Evolutionary conservation across 2,888 invertebrate genomes (phyloP), one percentile per base, ranked within the genome.

Genomic region (Steinernema carpocapsae): DNA sequence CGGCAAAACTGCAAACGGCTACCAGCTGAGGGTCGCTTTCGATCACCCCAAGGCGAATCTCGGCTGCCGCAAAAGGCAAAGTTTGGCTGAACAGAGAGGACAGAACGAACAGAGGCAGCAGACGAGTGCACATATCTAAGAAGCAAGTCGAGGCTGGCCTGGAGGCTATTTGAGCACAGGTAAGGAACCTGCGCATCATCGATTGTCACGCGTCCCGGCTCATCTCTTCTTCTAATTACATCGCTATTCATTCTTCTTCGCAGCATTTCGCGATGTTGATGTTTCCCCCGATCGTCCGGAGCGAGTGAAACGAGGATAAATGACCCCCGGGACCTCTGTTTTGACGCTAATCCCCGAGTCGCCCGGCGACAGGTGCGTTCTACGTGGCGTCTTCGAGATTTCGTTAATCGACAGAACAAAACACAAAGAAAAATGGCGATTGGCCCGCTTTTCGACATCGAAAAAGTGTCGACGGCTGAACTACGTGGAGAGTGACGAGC

Each of bases 381-480:
- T 32, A 56, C 56, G 56, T 56, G 56, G 56, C 56, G 56, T n/a
- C 48, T 48, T 48, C 48, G 48, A 48, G 17, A 48, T n/a, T 48
- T 48, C 37, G 48, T 19, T 14, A 19, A 48, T 48, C 48, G 26
- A 22, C 14, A 17, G 64, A 64, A 32, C 64, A 32, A 64, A 64
- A 64, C 64, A 64, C 64, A 64, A 64, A 64, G 64, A 32, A 64
- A 64, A n/a, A 64, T 37, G 29, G 64, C 32, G 17, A 22, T 17
- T 64, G 37, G 37, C 37, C 37, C 37, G 37, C 37, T 37, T 37
- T 37, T 37, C 37, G 10, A 37, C 37, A 37, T 37, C 10, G 37
- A 37, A 37, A 37, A 37, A 37, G 37, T 37, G 37, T 10, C 37
- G 37, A 37, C 37, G 37, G 37, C 37, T 37, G 37, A 37, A 37